Evolutionary conservation across 2,888 invertebrate species (phyloP), one percentile per base, ranked within the genome.

Genomic region (Copidosoma aretas): DNA sequence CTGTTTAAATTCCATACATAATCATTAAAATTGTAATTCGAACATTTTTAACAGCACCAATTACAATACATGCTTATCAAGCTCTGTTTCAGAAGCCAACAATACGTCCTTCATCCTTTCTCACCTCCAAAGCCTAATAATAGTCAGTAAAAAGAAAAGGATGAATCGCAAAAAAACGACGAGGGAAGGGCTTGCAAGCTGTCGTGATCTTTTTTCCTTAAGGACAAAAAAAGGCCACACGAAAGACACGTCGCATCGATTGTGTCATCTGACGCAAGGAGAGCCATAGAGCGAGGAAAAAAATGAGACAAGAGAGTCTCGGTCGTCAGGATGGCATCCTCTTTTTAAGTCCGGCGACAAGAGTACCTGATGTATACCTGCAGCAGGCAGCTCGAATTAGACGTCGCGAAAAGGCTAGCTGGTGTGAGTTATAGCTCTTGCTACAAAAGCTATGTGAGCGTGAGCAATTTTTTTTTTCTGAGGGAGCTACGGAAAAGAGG

Each of bases 171-270:
- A 53, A 54, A 43, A 19, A 32, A n/a, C 4, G 24, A 22, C 17
- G 49, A n/a, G n/a, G n/a, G n/a, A n/a, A n/a, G n/a, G n/a, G n/a
- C n/a, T n/a, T n/a, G n/a, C n/a, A n/a, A n/a, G n/a, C 25, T 17
- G 32, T 32, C 56, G 46, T 57, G 24, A 12, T 25, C 14, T 51
- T 10, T 32, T 57, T 49, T 60, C 24, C 52, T 61, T 57, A 17
- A 58, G 4, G 24, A 56, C 32, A 59, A 54, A 54, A 58, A 54
- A 62, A 61, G 60, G 52, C 39, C 1, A 17, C 24, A 17, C 57
- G 52, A 49, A 39, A 39, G 60, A 60, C 64, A 69, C 63, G 66
- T 66, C 51, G 58, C 58, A 41, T 54, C 60, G 49, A 64, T 63
- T 43, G 53, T 62, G 57, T 49, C 10, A 53, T 52, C 58, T 22